Conservation (phyloP, 2,113 vertebrate species). For the Misgurnus mizolepis region DNA sequence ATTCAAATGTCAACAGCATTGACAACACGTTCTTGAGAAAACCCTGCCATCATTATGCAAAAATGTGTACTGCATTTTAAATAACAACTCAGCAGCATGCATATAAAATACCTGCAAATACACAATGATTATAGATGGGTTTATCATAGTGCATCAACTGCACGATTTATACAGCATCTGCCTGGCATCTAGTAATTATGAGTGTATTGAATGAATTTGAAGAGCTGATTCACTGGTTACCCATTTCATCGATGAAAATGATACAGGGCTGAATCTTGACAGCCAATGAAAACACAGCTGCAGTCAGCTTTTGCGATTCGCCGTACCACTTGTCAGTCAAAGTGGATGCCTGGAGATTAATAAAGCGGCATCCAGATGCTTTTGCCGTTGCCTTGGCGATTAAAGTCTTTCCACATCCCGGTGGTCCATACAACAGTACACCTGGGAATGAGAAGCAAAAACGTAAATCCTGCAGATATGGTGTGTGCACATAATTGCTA, state of each 20-base stretch:
- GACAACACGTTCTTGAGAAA: not conserved
- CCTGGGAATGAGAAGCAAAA: conserved; percentile 57
- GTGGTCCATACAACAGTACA: conserved; percentile 78
- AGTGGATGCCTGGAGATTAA: conserved; percentile 80
- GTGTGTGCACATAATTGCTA: not conserved
- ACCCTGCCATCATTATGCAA: conserved; percentile 6
- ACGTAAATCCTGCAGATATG: not conserved
- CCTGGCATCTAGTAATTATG: not conserved
- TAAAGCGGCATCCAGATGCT: conserved; percentile 79
- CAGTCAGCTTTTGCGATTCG: conserved; percentile 80
- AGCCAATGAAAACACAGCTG: conserved; percentile 80
- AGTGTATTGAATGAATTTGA: too few relatives aligned
- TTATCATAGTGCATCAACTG: not conserved
- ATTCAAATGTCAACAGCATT: conserved; percentile 16
- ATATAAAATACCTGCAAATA: conserved; percentile 2
- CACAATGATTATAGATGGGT: not conserved
- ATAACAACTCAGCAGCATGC: conserved; percentile 7
- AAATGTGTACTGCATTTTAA: not conserved
- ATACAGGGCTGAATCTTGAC: conserved; percentile 81
- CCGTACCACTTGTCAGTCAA: conserved; percentile 83
- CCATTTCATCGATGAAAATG: conserved; percentile 82
- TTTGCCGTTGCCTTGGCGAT: conserved; percentile 79
- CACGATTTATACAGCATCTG: not conserved
- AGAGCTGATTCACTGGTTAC: conserved; percentile 58
- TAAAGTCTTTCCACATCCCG: conserved; percentile 82